Evolutionary conservation across 2,888 invertebrate genomes (phyloP), one percentile per base, ranked within the genome.

Genomic region (Pteria penguin): DNA sequence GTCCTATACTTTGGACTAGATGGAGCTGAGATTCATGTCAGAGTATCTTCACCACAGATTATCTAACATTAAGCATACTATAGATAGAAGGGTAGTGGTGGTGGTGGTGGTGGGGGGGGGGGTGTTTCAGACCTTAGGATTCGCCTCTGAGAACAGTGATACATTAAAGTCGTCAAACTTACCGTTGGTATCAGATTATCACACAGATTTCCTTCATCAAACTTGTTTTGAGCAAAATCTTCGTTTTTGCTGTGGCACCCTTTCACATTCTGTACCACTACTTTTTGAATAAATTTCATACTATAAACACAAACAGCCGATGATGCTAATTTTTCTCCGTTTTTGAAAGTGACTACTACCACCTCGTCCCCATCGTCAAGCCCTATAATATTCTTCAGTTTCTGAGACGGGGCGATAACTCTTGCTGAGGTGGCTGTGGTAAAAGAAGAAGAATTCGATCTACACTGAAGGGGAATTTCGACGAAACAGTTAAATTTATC

Each of bases 401-500:
- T 96, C 11, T 97, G 96, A 36, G 98, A 98, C 0, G 98, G 97
- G 92, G 96, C 97, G 33, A 97, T 97, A 36, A 98, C 95, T 91
- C 96, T 97, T 0, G 97, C 98, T 36, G 98, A 97, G 91, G 97
- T 97, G 4, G 98, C 96, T 70, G 98, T 94, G 93, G 98, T 98
- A 92, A 97, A 99, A 71, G 86, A 82, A 65, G 45, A 79, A 77
- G n/a, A 69, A 60, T 60, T 84, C n/a, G 76, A 76, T 2, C 95
- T 96, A 92, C 98, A 98, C 86, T 97, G 96, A 91, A 98, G 95
- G 8, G 98, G 98, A 86, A 98, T 97, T 93, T 99, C 99, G 24
- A 98, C 98, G 92, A 99, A 99, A 14, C 98, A 98, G 93, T 98
- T 97, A 93, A 98, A 98, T 91, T 97, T 96, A 84, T 96, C 95